Evolutionary conservation across 2,113 vertebrate species (phyloP).

Genomic region (Gadus chalcogrammus): DNA sequence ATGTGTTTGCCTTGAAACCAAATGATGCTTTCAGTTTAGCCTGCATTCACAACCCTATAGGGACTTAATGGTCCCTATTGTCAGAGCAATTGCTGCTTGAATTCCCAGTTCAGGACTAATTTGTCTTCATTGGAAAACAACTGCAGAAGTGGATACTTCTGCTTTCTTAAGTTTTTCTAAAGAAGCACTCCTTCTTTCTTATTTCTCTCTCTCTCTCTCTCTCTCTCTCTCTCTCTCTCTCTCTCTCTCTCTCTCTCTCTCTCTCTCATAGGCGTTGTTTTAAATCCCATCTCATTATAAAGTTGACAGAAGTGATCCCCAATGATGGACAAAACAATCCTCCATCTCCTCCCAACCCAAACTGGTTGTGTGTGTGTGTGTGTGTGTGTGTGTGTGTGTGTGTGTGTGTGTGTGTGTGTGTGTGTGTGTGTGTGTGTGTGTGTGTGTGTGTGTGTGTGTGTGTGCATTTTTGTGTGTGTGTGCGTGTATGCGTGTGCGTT

Average conservation of each 20-base stretch:
- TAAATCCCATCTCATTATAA: slow-evolving; percentile 55
- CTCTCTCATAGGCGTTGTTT: slow-evolving; percentile 31
- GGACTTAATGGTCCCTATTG: too few relatives aligned
- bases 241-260: slow-evolving; percentile 14
- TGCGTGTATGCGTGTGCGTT: slow-evolving; percentile 2
- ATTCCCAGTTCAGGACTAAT: too few relatives aligned
- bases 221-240: not conserved
- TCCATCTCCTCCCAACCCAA: slow-evolving; percentile 36
- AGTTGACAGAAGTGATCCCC: slow-evolving; percentile 58
- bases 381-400: slow-evolving; percentile 9
- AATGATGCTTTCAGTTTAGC: too few relatives aligned
- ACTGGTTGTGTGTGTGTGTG: slow-evolving; percentile 14
- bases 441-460: slow-evolving; percentile 12
- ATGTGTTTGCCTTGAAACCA: too few relatives aligned
- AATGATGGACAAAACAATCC: slow-evolving; percentile 47
- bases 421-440: slow-evolving; percentile 1
- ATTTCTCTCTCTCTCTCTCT: not conserved
- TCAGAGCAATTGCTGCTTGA: too few relatives aligned
- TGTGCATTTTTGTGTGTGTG: slow-evolving; percentile 10
- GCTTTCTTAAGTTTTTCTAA: not conserved
- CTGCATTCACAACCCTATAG: too few relatives aligned
- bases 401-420: slow-evolving; percentile 3
- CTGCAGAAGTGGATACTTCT: too few relatives aligned
- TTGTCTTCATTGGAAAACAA: too few relatives aligned
- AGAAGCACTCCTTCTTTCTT: not conserved